Base-by-base conservation (phyloP, 2,888 invertebrate species). In the Macrophya alboannulata region DNA sequence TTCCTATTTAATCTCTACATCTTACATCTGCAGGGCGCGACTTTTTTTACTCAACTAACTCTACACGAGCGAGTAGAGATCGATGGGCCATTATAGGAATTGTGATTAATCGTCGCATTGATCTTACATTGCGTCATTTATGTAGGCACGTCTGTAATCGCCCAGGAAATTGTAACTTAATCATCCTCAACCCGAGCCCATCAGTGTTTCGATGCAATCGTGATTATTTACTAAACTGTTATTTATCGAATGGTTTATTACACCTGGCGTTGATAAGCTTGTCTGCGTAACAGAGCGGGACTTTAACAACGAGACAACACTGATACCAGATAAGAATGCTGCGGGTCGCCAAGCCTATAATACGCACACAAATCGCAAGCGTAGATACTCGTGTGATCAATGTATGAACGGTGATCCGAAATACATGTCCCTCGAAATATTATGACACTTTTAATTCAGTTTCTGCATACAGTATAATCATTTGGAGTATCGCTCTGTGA, bases 81-180 rank as follows among this genome's bases (percentile, higher is more conserved):
- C 81, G 62, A 81, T 81, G 59, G 12, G 62, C 21, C 21, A 59
- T 81, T 45, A 74, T 74, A 59, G 43, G 43, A 62, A 81, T 40
- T 21, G 59, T 81, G 59, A 62, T 81, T 81, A 81, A 81, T 59
- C 59, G 40, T 62, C 43, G 81, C 40, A 43, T 81, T 62, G 59
- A 59, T 81, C 55, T 77, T 77, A 51, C n/a, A 77, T 55, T 55
- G 31, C 55, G 37, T 77, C 77, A 77, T 74, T 74, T 45, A 77
- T 55, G 37, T 43, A 77, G 12, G 17, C 51, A 81, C 81, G 40
- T n/a, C 62, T 62, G n/a, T n/a, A n/a, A 62, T n/a, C 12, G 51
- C 37, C 21, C 59, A 62, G 81, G 81, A 81, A 81, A 62, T 81
- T 40, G 21, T 59, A 81, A 40, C 40, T 62, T 81, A 81, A 81